Base-by-base conservation (phyloP, 2,797 vertebrate species). In the Aldrovandia affinis region DNA sequence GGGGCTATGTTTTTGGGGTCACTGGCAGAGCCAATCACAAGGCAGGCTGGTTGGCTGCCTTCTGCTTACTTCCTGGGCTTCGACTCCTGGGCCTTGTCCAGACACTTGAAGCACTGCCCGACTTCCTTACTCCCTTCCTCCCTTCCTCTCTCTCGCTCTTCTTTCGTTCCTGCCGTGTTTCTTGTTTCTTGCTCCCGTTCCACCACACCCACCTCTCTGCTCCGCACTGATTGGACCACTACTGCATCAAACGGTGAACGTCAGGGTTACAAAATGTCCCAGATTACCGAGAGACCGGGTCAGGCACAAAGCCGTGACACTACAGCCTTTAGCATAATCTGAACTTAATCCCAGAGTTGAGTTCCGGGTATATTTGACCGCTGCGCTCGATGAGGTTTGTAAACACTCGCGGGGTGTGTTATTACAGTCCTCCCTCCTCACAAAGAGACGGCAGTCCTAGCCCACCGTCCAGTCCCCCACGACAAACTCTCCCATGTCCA, bases 231-330 rank as follows among this genome's bases (percentile, higher is more conserved):
- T 63, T 70, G 33, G 33, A 70, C 12, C 28, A 33, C 30, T 10
- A 25, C 22, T 3, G 59, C 14, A 7, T 14, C 3, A 65, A 30
- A 59, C 44, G 44, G 12, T 52, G 1, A 52, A 50, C 14, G 47
- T 1, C 77, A 52, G 47, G 79, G 79, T 57, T 33, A 36, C n/a
- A 59, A 20, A n/a, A 81, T 42, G 80, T 81, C 54, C 55, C 22
- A 81, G 80, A 81, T 81, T 63, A 81, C n/a, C 15, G 52, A 7
- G 55, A 22, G 18, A 33, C 30, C 20, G n/a, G 33, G 80, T 81
- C 54, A 81, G 39, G 2, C 30, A 20, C 36, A 42, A 81, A 61
- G 80, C 80, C 39, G 18, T 61, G 79, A 80, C 18, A 28, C 52
- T 20, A n/a, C 30, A 14, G n/a, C 25, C 7, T 57, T 59, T 22